phyloP scores from a whole-genome alignment of 2,888 invertebrate species.

The Pycnomerus fuliginosus region DNA sequence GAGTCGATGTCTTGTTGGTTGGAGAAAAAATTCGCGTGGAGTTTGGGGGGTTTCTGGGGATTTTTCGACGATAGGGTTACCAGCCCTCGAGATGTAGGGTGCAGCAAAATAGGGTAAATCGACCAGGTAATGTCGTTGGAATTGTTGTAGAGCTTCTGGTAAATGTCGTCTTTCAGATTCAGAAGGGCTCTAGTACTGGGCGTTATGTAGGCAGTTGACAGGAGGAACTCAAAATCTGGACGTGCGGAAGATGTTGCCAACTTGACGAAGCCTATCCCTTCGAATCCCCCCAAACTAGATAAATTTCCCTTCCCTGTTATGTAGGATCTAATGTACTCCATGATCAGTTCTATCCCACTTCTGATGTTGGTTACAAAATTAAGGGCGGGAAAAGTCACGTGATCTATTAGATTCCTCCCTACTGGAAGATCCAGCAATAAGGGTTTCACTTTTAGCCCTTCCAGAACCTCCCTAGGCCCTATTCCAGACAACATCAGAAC shows the following conservation, averaged over 20 bases:
- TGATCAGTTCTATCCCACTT: constrained; percentile 52
- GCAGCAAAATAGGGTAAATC: constrained; percentile 30
- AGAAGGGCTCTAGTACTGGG: constrained; percentile 41
- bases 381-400: constrained; percentile 56
- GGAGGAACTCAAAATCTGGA: constrained; percentile 67
- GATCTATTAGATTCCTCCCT: constrained; percentile 63
- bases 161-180: constrained; percentile 3
- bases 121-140: not conserved
- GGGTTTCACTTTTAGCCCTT: constrained; percentile 55
- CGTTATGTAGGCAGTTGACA: constrained; percentile 42
- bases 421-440: constrained; percentile 64
- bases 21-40: constrained; percentile 55
- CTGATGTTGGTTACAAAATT: constrained; percentile 18
- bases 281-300: constrained; percentile 57
- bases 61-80: constrained; percentile 35
- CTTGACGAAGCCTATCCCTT: constrained; percentile 59
- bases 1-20: constrained; percentile 58
- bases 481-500: constrained; percentile 81
- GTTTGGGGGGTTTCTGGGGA: constrained; percentile 38
- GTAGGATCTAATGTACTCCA: constrained; percentile 20
- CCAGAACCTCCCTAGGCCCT: constrained; percentile 61
- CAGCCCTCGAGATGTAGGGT: constrained; percentile 38
- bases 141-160: constrained; percentile 1
- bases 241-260: constrained; percentile 30
- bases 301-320: constrained; percentile 54